Conservation (phyloP, 2,113 vertebrate genomes). For the Mormyrus iriodes region DNA sequence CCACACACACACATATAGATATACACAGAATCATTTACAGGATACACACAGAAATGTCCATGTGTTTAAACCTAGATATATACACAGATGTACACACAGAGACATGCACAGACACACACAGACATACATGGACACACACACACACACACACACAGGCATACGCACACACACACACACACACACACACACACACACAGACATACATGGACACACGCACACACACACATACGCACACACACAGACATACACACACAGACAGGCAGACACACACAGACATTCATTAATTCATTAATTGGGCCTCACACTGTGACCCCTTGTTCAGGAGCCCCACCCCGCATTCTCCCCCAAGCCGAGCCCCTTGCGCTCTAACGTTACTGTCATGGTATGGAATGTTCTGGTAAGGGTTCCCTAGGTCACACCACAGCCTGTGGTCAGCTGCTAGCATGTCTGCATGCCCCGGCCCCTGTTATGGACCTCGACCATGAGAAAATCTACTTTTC, state of each 20-base stretch:
- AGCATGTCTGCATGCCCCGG: background rate
- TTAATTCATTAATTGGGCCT: background rate
- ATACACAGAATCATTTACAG: background rate
- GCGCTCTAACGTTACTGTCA: background rate
- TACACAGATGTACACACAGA: background rate
- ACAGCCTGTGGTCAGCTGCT: background rate
- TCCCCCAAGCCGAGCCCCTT: background rate
- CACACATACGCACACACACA: background rate
- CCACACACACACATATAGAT: background rate
- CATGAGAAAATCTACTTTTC: background rate
- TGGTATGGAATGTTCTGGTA: background rate
- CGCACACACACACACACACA: background rate
- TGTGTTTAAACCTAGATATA: background rate
- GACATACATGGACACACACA: background rate
- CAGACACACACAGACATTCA: background rate
- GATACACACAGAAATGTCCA: background rate
- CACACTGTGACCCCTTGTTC: background rate
- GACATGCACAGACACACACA: background rate
- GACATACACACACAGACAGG: background rate
- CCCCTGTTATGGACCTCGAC: background rate
- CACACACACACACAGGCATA: slow-evolving; percentile 6
- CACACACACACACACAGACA: slow-evolving; percentile 1
- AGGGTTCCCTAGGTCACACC: background rate
- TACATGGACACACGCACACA: background rate
- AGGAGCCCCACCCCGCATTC: background rate